Evolutionary conservation across 2,888 invertebrate genomes (phyloP).

Genomic region (Conus canariensis): DNA sequence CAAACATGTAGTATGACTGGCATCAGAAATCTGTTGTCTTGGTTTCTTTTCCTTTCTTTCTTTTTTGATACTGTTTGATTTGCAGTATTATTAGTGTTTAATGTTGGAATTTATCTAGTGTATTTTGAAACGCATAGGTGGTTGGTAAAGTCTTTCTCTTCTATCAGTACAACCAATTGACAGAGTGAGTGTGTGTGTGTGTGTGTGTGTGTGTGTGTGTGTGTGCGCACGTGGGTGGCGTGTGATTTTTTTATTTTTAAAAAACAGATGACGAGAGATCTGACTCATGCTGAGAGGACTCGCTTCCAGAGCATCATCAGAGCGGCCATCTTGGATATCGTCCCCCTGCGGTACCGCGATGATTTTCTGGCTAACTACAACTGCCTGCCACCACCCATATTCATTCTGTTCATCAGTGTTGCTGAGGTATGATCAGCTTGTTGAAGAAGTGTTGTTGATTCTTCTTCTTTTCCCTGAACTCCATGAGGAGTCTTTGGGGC

Average conservation of each 20-base stretch:
- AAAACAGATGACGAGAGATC: slow-evolving; percentile 55
- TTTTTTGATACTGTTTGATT: no score
- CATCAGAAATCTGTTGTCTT: no score
- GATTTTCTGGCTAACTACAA: slow-evolving; percentile 94
- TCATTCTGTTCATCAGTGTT: slow-evolving; percentile 93
- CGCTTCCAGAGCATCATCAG: slow-evolving; percentile 71
- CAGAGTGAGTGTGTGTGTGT: background rate
- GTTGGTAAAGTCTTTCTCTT: no score
- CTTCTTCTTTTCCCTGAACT: no score
- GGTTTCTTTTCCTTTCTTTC: no score
- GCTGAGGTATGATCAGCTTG: slow-evolving; percentile 85
- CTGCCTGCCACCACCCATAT: slow-evolving; percentile 93
- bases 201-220: background rate
- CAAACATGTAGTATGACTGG: no score
- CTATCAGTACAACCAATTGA: no score
- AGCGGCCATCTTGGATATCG: slow-evolving; percentile 78
- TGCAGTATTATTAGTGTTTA: no score
- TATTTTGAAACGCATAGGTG: no score
- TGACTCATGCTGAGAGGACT: slow-evolving; percentile 63
- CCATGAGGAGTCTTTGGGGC: no score
- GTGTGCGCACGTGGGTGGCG: background rate
- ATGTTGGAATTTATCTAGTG: no score
- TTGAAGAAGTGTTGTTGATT: no score
- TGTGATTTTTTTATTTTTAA: background rate
- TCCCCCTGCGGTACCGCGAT: slow-evolving; percentile 81